Evolutionary conservation across 2,113 vertebrate species (phyloP), one percentile per base, ranked within the genome.

Genomic region (Sapayoa aenigma): DNA sequence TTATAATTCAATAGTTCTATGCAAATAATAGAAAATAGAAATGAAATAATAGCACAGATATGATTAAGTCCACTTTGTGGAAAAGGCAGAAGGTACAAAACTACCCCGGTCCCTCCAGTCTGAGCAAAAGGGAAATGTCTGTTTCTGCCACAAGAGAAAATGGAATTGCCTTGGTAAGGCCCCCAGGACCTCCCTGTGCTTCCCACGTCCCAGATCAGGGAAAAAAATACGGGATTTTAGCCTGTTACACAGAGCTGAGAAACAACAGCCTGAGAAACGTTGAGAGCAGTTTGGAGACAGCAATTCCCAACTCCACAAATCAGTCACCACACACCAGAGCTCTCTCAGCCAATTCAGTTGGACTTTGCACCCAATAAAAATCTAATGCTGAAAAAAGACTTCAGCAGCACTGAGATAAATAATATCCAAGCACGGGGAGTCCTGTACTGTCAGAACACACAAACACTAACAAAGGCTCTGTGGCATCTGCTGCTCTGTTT

Each of bases 281-380:
- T 14, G 35, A 22, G 52, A 71, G 42, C 37, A 19, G 9, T 8
- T 12, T 20, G 37, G 47, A 27, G 25, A 2, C 2, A 4, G 4
- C 5, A 4, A 31, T 53, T 35, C 46, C 90, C 75, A 79, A 83
- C 68, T 14, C 15, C 8, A 0, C 27, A 52, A 17, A 68, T 20
- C 52, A 9, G 14, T 2, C 23, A 14, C 12, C 39, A 5, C 11
- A 24, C 49, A 4, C 5, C 13, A 8, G 33, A 82, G 67, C 75
- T 68, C 62, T 15, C 25, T 3, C 27, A 39, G 60, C 52, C 39
- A 8, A 9, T 20, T 44, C 35, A 0, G 6, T 37, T n/a, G 71
- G 50, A 91, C 84, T 90, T 78, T 79, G 92, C 67, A 79, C 71
- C 67, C 66, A 66, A 18, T 89, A 87, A 87, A 93, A 83, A 76